Percentiles rank a stretch among this genome's conserved stretches.
Conservation (phyloP, 1,140 invertebrate genomes). For the Capitella teleta region DNA sequence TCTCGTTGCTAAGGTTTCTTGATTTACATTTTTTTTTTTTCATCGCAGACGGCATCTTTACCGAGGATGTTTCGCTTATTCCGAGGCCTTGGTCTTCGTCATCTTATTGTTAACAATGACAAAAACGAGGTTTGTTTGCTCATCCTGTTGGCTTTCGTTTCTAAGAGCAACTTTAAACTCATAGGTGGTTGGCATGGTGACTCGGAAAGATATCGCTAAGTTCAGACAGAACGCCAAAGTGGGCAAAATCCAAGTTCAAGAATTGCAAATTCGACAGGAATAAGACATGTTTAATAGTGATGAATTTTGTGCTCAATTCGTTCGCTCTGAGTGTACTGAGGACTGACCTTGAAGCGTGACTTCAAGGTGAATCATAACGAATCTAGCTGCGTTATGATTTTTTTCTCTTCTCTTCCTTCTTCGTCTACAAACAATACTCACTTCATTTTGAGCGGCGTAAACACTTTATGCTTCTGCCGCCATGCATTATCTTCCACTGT, state of each 20-base stretch:
- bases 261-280: constrained; percentile 5
- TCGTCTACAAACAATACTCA: too few relatives aligned
- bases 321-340: too few relatives aligned
- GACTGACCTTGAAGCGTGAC: too few relatives aligned
- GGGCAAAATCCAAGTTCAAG: neutral
- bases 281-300: too few relatives aligned
- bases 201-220: constrained; percentile 76
- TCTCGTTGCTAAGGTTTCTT: neutral
- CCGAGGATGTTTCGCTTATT: constrained; percentile 78
- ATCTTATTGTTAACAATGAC: constrained; percentile 79
- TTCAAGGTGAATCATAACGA: too few relatives aligned
- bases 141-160: neutral
- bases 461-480: too few relatives aligned
- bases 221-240: constrained; percentile 20
- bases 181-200: constrained; percentile 82
- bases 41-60: constrained; percentile 62
- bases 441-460: too few relatives aligned
- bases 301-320: too few relatives aligned
- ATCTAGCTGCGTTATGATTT: too few relatives aligned
- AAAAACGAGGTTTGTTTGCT: constrained; percentile 56
- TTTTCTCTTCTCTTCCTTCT: too few relatives aligned
- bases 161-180: neutral
- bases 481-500: too few relatives aligned
- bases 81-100: constrained; percentile 73
- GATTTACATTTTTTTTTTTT: neutral